phyloP scores from a whole-genome alignment of 2,888 invertebrate species.

The Celastrina argiolus region DNA sequence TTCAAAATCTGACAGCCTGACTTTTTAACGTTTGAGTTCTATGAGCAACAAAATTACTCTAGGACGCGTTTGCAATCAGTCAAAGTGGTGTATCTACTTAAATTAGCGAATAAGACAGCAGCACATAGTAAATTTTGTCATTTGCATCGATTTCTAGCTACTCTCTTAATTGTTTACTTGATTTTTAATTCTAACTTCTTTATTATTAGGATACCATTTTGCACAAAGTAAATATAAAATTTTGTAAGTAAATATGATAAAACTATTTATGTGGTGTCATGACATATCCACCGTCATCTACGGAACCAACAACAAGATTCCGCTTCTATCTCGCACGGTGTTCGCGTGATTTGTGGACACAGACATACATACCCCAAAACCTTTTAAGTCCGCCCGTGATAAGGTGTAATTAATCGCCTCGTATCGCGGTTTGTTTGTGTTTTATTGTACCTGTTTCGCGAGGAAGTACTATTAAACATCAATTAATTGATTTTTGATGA shows the following conservation, averaged over 20 bases:
- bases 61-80: no score
- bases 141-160: no score
- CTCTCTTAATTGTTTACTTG: no score
- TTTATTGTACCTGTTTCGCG: slow-evolving; percentile 17
- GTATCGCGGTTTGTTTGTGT: neutral
- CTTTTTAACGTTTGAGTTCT: neutral
- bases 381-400: slow-evolving; percentile 65
- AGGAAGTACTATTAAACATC: neutral
- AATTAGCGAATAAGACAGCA: no score
- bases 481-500: neutral
- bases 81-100: no score
- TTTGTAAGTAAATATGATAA: no score
- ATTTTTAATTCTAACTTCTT: no score
- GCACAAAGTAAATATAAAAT: no score
- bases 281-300: slow-evolving; percentile 17
- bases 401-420: slow-evolving; percentile 65
- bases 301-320: slow-evolving; percentile 34
- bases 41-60: no score
- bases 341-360: slow-evolving; percentile 59
- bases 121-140: no score
- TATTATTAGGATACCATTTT: no score
- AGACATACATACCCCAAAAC: slow-evolving; percentile 67
- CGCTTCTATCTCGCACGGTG: slow-evolving; percentile 29
- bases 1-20: neutral
- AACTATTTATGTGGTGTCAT: no score